Evolutionary conservation across 2,797 vertebrate species (phyloP), one percentile per base, ranked within the genome.

Genomic region (Myripristis murdjan): DNA sequence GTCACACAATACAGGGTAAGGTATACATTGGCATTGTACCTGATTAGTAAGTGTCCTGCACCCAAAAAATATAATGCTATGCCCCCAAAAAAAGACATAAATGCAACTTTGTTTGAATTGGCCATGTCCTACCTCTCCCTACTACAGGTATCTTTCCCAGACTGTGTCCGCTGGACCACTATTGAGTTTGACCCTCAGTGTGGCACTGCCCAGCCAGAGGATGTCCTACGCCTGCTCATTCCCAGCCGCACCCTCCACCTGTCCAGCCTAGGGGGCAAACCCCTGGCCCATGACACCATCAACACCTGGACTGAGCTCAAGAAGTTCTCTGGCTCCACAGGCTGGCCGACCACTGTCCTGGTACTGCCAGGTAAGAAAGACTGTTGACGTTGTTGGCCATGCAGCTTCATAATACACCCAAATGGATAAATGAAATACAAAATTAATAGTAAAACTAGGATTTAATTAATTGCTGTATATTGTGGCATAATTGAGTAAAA

Each of bases 231-330:
- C 51, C 93, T 99, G 75, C 93, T 99, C 75, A 99, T 99, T 87
- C 98, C 98, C 52, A 95, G 97, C 67, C 96, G 96, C 75, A 95
- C 94, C 43, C 75, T 95, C 64, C 97, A 98, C 73, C 94, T 95
- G 79, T 95, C 97, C 47, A 95, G 95, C 74, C 94, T 97, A 73
- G 95, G 95, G 81, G 94, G 95, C 86, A 99, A 98, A 91, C 89
- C 96, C 46, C 82, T 94, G 75, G 91, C 95, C 84, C 96, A 99
- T 69, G 98, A 99, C 87, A 96, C 96, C 84, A 97, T 99, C 88
- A 99, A 99, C 92, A 97, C 97, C 43, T 99, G 98, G 98, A 96
- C 97, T 35, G 98, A 99, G 77, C 95, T 99, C 59, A 98, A 97
- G 82, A 99, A 98, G 90, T 99, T 99, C 87, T 97, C 95, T 10